These are phyloP conservation scores for Ptilorrhoa leucosticta DNA, from an alignment of 2,113 vertebrate species.

Conservation along the genomic window DNA sequence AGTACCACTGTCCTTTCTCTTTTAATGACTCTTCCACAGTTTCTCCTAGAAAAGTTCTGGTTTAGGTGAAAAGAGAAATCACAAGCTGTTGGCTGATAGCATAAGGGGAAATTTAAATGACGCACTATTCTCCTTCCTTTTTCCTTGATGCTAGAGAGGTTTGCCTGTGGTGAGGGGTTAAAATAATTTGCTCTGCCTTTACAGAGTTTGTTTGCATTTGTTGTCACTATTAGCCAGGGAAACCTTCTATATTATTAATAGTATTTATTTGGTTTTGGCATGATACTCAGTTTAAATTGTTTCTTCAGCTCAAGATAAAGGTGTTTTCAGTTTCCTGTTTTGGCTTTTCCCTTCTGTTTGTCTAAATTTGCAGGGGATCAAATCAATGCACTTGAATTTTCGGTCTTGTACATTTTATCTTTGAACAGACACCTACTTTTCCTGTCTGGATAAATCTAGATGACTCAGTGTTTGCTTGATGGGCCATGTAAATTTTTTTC, in stretches of 20 bases:
- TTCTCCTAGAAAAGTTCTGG: not conserved
- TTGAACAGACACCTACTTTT: not conserved
- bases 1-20: not conserved
- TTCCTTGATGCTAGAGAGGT: not conserved
- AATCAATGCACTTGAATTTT: not conserved
- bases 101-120: not conserved
- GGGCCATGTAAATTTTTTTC: not conserved
- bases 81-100: not conserved
- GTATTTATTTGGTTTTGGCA: not conserved
- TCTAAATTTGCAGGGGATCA: not conserved
- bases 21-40: not conserved
- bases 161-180: not conserved
- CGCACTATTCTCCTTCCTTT: not conserved
- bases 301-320: not conserved
- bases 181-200: not conserved
- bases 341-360: not conserved
- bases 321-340: not conserved
- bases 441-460: not conserved
- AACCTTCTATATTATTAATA: not conserved
- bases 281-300: not conserved
- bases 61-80: not conserved
- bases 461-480: not conserved
- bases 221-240: not conserved
- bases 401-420: not conserved
- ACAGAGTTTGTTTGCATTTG: not conserved